A percentile compares a stretch with the other conserved stretches of the same genome.
These are phyloP conservation scores for Enteromius argenteus DNA, from an alignment of 2,797 vertebrate species.

Conservation along the genomic window DNA sequence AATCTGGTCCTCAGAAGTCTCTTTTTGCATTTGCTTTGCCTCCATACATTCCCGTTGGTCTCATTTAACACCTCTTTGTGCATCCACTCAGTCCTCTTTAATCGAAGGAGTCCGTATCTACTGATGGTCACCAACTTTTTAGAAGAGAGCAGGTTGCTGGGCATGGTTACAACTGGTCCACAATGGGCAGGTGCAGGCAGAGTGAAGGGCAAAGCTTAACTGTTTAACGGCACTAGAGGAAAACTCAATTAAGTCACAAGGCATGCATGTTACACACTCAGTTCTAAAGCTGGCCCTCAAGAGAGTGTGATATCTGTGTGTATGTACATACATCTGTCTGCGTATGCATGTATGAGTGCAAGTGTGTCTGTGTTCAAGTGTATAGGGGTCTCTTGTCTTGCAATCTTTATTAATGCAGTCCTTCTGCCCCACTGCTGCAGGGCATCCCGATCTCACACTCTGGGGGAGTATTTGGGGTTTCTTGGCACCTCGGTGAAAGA, in stretches of 20 bases:
- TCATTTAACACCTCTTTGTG: conserved; percentile 18
- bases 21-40: neutral
- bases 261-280: conserved; percentile 82
- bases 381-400: conserved; percentile 55
- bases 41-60: neutral
- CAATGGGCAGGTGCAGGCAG: conserved; percentile 69
- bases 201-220: conserved; percentile 74
- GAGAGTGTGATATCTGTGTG: conserved; percentile 56
- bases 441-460: conserved; percentile 77
- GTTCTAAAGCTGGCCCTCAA: conserved; percentile 68
- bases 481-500: conserved; percentile 97
- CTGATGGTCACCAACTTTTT: conserved; percentile 17
- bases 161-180: conserved; percentile 58
- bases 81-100: conserved; percentile 35
- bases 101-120: neutral
- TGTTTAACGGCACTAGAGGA: conserved; percentile 79
- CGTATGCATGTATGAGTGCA: conserved; percentile 47
- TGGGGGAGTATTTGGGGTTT: conserved; percentile 95
- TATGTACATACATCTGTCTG: conserved; percentile 55
- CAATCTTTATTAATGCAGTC: conserved; percentile 67
- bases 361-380: conserved; percentile 61
- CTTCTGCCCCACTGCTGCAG: conserved; percentile 42
- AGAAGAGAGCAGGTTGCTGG: conserved; percentile 36
- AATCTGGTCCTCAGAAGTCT: neutral
- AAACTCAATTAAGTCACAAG: conserved; percentile 79